Evolutionary conservation across 2,888 invertebrate genomes (phyloP).

Genomic region (Anthophora plumipes): DNA sequence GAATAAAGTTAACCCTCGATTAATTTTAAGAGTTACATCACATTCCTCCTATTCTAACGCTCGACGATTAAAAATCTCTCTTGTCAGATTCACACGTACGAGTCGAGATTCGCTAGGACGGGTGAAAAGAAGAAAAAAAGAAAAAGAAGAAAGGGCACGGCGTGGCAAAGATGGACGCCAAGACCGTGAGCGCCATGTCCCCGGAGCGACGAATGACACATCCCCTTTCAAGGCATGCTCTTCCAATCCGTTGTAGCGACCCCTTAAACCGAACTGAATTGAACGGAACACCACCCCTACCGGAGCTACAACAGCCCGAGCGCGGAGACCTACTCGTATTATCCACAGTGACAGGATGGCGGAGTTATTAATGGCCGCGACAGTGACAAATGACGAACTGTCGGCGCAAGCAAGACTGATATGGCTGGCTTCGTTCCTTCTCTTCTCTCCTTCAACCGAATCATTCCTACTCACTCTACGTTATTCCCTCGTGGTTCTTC

Average conservation of each 20-base stretch:
- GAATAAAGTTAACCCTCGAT: too few species aligned
- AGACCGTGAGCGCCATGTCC: constrained; percentile 80
- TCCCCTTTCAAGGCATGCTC: constrained; percentile 83
- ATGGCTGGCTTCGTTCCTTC: constrained; percentile 83
- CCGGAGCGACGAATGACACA: constrained; percentile 82
- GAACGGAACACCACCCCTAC: constrained; percentile 82
- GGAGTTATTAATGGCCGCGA: constrained; percentile 85
- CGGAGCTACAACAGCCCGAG: constrained; percentile 73
- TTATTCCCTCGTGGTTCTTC: constrained; percentile 70
- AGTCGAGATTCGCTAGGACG: too few species aligned
- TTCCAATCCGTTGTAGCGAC: constrained; percentile 82
- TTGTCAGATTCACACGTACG: too few species aligned
- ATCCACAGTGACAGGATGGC: constrained; percentile 85
- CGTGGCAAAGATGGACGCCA: constrained; percentile 56
- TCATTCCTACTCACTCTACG: neutral
- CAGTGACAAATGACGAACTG: constrained; percentile 85
- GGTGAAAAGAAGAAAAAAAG: neutral
- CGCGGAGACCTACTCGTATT: constrained; percentile 83
- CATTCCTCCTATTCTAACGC: too few species aligned
- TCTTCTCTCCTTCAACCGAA: constrained; percentile 74
- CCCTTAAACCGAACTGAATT: constrained; percentile 84
- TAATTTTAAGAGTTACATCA: too few species aligned
- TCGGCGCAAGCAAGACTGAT: constrained; percentile 85
- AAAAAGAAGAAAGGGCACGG: neutral
- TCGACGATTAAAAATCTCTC: too few species aligned